Conservation (phyloP, 1,140 invertebrate genomes). For the Tyrophagus putrescentiae region DNA sequence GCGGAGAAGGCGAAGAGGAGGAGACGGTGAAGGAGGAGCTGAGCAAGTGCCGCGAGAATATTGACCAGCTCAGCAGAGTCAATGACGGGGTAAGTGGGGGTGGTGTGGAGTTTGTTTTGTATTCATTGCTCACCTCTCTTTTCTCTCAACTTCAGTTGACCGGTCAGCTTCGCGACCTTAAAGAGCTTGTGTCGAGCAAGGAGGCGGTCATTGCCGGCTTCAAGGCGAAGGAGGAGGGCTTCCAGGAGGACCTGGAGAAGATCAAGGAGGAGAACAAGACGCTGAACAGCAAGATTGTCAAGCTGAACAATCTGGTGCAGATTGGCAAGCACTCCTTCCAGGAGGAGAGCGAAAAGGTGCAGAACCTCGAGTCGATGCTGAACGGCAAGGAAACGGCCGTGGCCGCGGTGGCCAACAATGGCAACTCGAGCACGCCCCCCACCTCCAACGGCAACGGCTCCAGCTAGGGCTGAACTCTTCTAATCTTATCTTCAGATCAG, state of each 20-base stretch:
- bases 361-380: constrained; percentile 1
- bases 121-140: neutral
- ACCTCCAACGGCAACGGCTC: constrained; percentile 6
- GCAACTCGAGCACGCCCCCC: no score
- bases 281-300: neutral
- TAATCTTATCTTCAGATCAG: neutral
- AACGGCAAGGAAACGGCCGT: neutral
- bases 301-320: constrained; percentile 6
- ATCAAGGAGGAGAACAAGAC: neutral
- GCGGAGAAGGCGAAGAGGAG: neutral
- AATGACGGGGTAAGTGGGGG: constrained; percentile 1
- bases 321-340: constrained; percentile 5
- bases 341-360: neutral
- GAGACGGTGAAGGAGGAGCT: neutral
- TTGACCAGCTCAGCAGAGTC: neutral
- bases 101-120: no score
- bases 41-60: neutral
- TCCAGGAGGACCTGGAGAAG: neutral
- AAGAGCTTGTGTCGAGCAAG: neutral
- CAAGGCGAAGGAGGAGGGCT: neutral
- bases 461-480: no score
- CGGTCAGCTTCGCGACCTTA: neutral
- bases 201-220: neutral
- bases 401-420: no score
- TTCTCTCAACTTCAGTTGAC: neutral